Conservation (phyloP, 2,888 invertebrate genomes). For the Acleris emargana region DNA sequence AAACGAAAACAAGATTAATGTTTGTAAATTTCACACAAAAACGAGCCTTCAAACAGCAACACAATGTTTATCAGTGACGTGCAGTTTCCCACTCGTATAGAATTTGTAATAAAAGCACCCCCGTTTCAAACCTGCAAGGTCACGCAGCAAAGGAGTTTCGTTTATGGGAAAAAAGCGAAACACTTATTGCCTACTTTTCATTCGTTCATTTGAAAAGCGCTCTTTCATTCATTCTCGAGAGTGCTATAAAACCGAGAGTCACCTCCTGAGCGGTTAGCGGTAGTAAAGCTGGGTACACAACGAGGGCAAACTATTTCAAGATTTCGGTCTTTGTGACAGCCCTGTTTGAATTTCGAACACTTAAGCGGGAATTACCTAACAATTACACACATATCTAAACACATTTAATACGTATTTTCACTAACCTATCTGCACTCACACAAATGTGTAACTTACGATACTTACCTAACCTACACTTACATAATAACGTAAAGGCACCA, state of each 20-base stretch:
- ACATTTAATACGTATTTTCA: no score
- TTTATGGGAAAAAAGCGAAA: conserved; percentile 37
- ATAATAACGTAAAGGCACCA: no score
- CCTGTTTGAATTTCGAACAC: not conserved
- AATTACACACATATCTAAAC: no score
- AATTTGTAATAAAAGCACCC: conserved; percentile 22
- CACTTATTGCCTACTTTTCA: conserved; percentile 40
- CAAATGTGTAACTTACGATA: no score
- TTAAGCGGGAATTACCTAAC: not conserved
- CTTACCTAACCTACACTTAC: no score
- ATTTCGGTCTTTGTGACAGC: not conserved
- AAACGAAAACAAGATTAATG: not conserved
- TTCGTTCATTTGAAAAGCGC: conserved; percentile 41
- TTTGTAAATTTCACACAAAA: conserved; percentile 2
- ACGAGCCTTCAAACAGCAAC: conserved; percentile 6
- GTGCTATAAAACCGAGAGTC: conserved; percentile 67
- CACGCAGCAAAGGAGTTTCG: conserved; percentile 33
- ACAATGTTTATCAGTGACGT: conserved; percentile 28
- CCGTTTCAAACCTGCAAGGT: conserved; percentile 17
- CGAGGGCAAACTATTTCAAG: conserved; percentile 35
- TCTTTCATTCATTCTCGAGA: conserved; percentile 43
- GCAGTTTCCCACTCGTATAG: conserved; percentile 20
- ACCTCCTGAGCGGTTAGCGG: conserved; percentile 63
- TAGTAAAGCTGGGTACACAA: conserved; percentile 47
- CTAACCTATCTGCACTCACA: no score